Conservation (phyloP, 2,113 vertebrate genomes). For the Tetraodon nigroviridis region DNA sequence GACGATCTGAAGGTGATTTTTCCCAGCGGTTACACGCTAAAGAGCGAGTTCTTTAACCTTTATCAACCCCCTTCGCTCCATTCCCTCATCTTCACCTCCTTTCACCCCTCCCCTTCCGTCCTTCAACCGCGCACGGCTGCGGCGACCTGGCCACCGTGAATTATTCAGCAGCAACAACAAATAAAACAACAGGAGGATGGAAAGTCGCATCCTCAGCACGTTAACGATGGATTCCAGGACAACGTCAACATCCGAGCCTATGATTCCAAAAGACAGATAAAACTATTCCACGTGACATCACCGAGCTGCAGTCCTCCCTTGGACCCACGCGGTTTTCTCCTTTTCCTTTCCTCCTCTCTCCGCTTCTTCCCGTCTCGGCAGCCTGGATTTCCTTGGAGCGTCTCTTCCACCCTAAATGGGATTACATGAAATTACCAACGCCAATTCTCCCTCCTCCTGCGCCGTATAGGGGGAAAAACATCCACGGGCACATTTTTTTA, state of each 20-base stretch:
- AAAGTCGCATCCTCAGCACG: too few species aligned
- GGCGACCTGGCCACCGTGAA: conserved; percentile 37
- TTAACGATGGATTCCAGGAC: too few species aligned
- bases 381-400: conserved; percentile 40
- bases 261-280: too few species aligned
- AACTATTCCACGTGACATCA: too few species aligned
- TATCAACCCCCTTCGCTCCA: too few species aligned
- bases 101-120: conserved; percentile 7
- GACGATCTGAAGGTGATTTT: too few species aligned
- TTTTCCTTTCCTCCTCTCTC: conserved; percentile 9
- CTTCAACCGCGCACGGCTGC: not conserved
- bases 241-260: too few species aligned
- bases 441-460: conserved; percentile 11
- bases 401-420: conserved; percentile 53
- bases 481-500: conserved; percentile 5
- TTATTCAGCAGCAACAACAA: conserved; percentile 26
- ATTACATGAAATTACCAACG: conserved; percentile 62
- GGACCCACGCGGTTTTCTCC: not conserved
- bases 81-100: not conserved
- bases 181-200: conserved; percentile 12
- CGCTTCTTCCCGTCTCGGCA: conserved; percentile 1
- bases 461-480: conserved; percentile 21
- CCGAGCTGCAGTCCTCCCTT: not conserved
- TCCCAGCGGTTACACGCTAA: too few species aligned
- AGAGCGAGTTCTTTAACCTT: conserved; percentile 1